Conservation (phyloP, 1,140 invertebrate genomes). For the Trichonephila clavata region DNA sequence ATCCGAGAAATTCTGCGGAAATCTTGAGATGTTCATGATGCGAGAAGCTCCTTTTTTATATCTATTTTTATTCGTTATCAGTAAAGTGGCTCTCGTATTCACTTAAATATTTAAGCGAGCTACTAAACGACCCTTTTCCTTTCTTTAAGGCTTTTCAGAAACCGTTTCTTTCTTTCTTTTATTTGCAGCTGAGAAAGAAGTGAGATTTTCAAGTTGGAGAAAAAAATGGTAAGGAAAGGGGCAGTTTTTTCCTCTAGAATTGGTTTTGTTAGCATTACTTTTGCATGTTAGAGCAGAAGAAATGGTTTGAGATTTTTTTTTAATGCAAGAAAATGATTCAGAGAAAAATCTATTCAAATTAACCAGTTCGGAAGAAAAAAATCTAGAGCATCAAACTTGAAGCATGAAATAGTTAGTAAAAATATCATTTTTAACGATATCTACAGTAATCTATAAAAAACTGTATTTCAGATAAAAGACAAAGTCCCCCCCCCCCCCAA, state of each 20-base stretch:
- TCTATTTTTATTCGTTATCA: background rate
- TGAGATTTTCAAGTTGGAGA: background rate
- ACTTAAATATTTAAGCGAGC: slow-evolving; percentile 65
- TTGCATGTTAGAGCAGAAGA: background rate
- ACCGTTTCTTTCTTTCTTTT: background rate
- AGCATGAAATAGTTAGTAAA: too few species aligned
- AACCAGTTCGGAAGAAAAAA: too few species aligned
- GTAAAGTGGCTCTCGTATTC: background rate
- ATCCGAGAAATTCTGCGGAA: slow-evolving; percentile 43
- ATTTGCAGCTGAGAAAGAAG: background rate
- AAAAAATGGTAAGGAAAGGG: background rate
- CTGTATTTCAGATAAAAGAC: too few species aligned
- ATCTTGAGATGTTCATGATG: slow-evolving; percentile 7
- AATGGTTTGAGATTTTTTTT: background rate
- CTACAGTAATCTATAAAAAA: too few species aligned
- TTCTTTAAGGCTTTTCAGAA: background rate
- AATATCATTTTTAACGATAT: too few species aligned
- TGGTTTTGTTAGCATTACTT: background rate
- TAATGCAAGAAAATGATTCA: background rate
- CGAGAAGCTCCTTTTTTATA: background rate
- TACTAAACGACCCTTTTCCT: background rate
- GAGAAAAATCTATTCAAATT: too few species aligned
- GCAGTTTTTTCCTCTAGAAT: background rate
- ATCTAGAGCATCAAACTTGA: too few species aligned
- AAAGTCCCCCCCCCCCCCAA: too few species aligned